Conservation (phyloP, 30 jellyfish, hydroid and myxozoan genomes). For the Aurelia coerulea region DNA sequence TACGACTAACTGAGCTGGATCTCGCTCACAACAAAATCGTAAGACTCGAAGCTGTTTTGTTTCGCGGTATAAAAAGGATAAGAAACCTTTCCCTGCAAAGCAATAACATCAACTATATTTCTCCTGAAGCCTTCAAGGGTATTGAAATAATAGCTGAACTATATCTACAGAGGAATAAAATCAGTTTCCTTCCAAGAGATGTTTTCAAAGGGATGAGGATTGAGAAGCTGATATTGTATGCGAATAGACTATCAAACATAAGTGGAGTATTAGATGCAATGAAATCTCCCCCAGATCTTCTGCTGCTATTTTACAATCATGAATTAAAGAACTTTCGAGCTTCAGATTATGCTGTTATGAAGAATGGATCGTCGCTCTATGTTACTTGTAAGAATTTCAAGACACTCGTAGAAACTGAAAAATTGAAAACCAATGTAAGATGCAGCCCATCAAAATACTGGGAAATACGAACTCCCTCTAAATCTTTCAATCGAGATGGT, state of each 20-base stretch:
- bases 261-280: conserved; percentile 24
- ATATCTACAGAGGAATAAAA: conserved; percentile 14
- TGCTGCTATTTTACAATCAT: conserved; percentile 20
- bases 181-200: conserved; percentile 13
- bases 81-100: not conserved
- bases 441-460: conserved; percentile 36
- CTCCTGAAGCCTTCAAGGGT: conserved; percentile 33
- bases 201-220: conserved; percentile 3
- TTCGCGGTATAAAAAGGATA: not conserved
- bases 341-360: not conserved
- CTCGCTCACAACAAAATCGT: conserved; percentile 8
- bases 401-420: not conserved
- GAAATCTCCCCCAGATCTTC: not conserved
- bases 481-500: conserved; percentile 15
- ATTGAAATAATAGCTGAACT: not conserved
- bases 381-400: conserved; percentile 24
- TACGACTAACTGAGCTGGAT: not conserved
- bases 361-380: conserved; percentile 1
- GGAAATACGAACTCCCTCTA: not conserved
- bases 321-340: conserved; percentile 10
- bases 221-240: not conserved
- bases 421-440: conserved; percentile 8
- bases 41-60: conserved; percentile 12
- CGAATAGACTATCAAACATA: conserved; percentile 15
- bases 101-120: conserved; percentile 22